A percentile compares a stretch with the other conserved stretches of the same genome.
phyloP scores from a whole-genome alignment of 2,113 vertebrate species.

The Chamaetylas fuelleborni region DNA sequence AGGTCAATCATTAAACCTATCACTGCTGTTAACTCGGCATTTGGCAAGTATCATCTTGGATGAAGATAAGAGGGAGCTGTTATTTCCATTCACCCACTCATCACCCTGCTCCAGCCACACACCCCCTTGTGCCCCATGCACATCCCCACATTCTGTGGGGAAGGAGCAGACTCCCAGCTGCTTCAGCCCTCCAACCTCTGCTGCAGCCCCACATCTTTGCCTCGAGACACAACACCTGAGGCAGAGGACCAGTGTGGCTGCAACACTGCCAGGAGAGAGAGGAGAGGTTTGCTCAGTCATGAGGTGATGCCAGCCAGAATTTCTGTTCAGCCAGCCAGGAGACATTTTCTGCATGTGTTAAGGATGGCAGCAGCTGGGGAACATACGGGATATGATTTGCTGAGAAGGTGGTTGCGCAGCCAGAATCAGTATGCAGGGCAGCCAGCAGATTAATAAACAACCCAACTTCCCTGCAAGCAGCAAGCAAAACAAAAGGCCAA shows the following conservation, averaged over 20 bases:
- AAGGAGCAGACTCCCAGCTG: neutral
- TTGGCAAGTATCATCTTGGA: neutral
- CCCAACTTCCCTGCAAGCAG: neutral
- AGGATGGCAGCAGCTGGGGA: conserved; percentile 45
- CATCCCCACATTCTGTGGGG: neutral
- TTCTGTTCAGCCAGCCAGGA: neutral
- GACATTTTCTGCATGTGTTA: neutral
- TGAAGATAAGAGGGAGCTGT: neutral
- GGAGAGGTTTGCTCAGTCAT: neutral
- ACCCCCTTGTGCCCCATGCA: fast-evolving
- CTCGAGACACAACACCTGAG: neutral
- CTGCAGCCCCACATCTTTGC: neutral
- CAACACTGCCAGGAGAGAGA: fast-evolving
- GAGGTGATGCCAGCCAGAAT: conserved; percentile 11
- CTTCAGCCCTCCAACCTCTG: neutral
- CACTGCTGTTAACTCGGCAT: fast-evolving
- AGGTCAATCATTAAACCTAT: conserved; percentile 24
- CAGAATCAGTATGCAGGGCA: neutral
- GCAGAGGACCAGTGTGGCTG: fast-evolving
- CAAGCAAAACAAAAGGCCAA: neutral
- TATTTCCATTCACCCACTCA: neutral
- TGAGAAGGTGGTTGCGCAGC: neutral
- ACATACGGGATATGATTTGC: neutral
- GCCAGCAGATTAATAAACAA: conserved; percentile 7
- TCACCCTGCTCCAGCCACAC: neutral